Evolutionary conservation across 2,888 invertebrate genomes (phyloP).

Genomic region (Dryocosmus kuriphilus): DNA sequence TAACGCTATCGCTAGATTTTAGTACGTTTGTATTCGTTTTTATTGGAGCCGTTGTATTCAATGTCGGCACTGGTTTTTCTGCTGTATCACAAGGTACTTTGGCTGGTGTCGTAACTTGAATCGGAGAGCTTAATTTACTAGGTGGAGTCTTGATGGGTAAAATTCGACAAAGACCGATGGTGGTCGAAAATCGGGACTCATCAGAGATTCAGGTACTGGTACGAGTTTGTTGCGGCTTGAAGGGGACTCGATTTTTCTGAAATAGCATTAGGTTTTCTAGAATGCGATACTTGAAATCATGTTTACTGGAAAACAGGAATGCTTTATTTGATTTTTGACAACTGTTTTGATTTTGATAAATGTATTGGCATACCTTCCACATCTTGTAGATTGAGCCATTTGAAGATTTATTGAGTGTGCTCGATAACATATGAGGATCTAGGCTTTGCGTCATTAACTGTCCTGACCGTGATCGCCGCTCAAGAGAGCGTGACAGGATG

Average conservation of each 20-base stretch:
- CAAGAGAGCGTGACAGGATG: constrained; percentile 67
- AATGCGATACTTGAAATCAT: neutral
- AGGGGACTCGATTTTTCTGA: constrained; percentile 81
- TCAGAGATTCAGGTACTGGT: constrained; percentile 91
- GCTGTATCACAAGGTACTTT: constrained; percentile 65
- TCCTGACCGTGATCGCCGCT: constrained; percentile 65
- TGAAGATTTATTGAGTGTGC: constrained; percentile 72
- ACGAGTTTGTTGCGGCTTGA: constrained; percentile 92
- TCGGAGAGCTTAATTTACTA: constrained; percentile 71
- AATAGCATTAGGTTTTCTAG: constrained; percentile 40
- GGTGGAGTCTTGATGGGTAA: constrained; percentile 69
- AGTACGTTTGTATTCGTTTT: constrained; percentile 65
- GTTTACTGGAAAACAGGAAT: neutral
- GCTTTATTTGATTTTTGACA: neutral
- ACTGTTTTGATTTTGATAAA: neutral
- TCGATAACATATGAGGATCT: constrained; percentile 80
- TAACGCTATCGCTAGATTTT: constrained; percentile 67
- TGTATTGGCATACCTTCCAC: constrained; percentile 67
- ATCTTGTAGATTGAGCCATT: constrained; percentile 62
- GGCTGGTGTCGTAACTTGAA: constrained; percentile 67
- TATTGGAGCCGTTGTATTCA: constrained; percentile 70
- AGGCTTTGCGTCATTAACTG: constrained; percentile 82
- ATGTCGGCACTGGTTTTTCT: constrained; percentile 68
- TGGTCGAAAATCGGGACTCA: constrained; percentile 88
- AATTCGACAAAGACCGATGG: constrained; percentile 71